Evolutionary conservation across 2,888 invertebrate species (phyloP).

Genomic region (Lasioglossum vierecki): DNA sequence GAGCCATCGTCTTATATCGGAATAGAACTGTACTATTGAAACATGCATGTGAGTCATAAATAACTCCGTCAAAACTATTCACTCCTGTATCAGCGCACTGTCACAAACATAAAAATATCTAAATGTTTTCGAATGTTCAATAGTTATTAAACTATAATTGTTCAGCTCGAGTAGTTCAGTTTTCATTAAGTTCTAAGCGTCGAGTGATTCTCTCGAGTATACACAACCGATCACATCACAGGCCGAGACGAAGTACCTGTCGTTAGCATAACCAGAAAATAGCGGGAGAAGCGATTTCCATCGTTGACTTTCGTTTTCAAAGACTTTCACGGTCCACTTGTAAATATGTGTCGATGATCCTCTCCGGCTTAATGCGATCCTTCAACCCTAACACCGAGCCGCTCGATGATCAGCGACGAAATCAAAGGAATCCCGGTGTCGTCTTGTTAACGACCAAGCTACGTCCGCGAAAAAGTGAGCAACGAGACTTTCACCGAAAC

Average conservation of each 20-base stretch:
- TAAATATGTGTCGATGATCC: not conserved
- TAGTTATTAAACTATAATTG: not conserved
- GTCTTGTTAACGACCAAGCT: slow-evolving; percentile 48
- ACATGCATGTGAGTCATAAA: too few relatives aligned
- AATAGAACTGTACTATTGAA: too few relatives aligned
- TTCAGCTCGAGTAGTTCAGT: not conserved
- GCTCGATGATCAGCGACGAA: slow-evolving; percentile 7
- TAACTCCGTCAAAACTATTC: not conserved
- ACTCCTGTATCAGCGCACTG: not conserved
- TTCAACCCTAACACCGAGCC: not conserved
- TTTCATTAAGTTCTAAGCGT: not conserved
- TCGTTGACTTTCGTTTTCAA: slow-evolving; percentile 10
- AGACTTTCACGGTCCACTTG: not conserved
- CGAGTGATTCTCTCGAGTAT: not conserved
- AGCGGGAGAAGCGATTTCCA: not conserved
- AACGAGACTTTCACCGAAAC: slow-evolving; percentile 67
- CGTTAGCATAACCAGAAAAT: not conserved
- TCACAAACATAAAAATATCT: not conserved
- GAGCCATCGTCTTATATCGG: too few relatives aligned
- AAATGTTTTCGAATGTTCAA: not conserved
- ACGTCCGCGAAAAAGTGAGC: slow-evolving; percentile 61
- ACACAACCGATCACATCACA: not conserved
- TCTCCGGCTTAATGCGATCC: not conserved
- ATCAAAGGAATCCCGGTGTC: slow-evolving; percentile 30
- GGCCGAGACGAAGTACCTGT: not conserved